phyloP scores from a whole-genome alignment of 2,113 vertebrate species.

The Apistogramma diplotaenia region DNA sequence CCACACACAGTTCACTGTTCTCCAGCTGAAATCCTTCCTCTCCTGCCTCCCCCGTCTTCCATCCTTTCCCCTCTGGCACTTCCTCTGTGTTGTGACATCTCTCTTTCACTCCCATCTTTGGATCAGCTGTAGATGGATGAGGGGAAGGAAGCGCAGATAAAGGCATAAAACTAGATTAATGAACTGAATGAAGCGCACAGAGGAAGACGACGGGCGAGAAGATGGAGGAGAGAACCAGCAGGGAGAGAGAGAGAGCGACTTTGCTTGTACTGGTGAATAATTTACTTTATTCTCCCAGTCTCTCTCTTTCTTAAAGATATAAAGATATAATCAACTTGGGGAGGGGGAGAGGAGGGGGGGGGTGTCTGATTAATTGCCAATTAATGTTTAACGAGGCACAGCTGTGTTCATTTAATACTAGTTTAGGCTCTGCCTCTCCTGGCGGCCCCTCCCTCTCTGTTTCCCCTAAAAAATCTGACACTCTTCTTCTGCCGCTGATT shows the following conservation, averaged over 20 bases:
- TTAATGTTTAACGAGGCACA: conserved; percentile 79
- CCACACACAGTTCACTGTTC: background rate
- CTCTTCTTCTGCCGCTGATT: conserved; percentile 3
- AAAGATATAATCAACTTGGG: conserved; percentile 55
- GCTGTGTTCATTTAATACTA: conserved; percentile 79
- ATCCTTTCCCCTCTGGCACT: conserved; percentile 20
- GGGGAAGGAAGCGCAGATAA: conserved; percentile 53
- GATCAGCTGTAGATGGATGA: conserved; percentile 32
- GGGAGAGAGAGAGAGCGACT: background rate
- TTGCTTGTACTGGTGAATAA: conserved; percentile 55
- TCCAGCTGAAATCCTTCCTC: background rate
- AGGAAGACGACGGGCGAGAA: conserved; percentile 16
- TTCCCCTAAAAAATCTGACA: conserved; percentile 6
- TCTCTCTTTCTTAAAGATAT: conserved; percentile 37
- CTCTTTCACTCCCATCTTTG: conserved; percentile 16
- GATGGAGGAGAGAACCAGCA: conserved; percentile 29
- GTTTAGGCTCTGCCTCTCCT: conserved; percentile 40
- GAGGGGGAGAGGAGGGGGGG: background rate
- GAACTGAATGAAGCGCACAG: conserved; percentile 36
- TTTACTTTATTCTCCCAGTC: conserved; percentile 32
- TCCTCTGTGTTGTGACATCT: conserved; percentile 47
- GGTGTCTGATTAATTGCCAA: conserved; percentile 77
- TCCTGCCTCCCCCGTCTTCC: background rate
- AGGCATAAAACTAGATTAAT: conserved; percentile 65
- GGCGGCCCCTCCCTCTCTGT: background rate